A percentile compares a stretch with the other conserved stretches of the same genome.
phyloP scores from a whole-genome alignment of 2,888 invertebrate species.

The Nematopogon swammerdamellus region DNA sequence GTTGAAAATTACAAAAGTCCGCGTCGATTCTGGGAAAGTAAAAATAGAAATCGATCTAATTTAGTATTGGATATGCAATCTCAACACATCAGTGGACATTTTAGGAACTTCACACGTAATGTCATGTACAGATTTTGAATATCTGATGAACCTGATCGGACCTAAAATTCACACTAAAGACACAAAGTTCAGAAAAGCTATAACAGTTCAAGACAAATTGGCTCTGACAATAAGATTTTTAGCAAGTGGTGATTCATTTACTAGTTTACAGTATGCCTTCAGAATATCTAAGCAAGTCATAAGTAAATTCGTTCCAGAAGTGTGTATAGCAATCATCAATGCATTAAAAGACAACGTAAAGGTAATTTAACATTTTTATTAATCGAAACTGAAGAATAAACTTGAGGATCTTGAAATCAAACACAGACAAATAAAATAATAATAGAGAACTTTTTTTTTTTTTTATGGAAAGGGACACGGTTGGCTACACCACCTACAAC shows the following conservation, averaged over 20 bases:
- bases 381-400: no score
- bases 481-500: no score
- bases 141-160: constrained; percentile 3
- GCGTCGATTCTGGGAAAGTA: constrained; percentile 1
- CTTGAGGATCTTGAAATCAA: no score
- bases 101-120: constrained; percentile 5
- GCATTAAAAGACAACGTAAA: no score
- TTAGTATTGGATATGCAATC: constrained; percentile 3
- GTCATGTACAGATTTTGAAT: constrained; percentile 4
- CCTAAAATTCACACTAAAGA: constrained; percentile 4
- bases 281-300: no score
- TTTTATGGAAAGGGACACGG: no score
- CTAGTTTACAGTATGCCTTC: not conserved
- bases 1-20: constrained; percentile 1
- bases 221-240: constrained; percentile 2
- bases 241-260: not conserved
- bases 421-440: no score
- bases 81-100: constrained; percentile 5
- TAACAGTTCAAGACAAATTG: constrained; percentile 4
- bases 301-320: no score
- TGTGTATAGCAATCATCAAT: no score
- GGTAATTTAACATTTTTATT: no score
- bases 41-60: constrained; percentile 3
- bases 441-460: no score
- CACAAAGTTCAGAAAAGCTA: constrained; percentile 4